Conservation (phyloP, 2,888 invertebrate genomes). For the Lypha dubia region DNA sequence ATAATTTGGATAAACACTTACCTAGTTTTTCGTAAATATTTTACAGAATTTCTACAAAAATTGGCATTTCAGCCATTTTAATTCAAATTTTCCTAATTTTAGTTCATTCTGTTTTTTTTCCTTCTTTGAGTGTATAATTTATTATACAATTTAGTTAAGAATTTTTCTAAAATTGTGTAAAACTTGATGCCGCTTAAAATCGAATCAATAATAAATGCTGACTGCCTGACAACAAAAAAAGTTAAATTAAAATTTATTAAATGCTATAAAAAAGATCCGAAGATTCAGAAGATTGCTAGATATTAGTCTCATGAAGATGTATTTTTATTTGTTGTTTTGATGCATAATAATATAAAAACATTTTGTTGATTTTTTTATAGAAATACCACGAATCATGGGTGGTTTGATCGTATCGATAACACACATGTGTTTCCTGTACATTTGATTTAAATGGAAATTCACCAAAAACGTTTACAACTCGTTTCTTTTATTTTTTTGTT, state of each 20-base stretch:
- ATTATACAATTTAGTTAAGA: too few relatives aligned
- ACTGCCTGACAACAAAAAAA: slow-evolving; percentile 40
- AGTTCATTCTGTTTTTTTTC: too few relatives aligned
- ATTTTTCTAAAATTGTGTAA: too few relatives aligned
- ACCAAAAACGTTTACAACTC: slow-evolving; percentile 66
- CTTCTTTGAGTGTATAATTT: too few relatives aligned
- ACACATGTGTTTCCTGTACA: slow-evolving; percentile 69
- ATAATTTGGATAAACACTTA: too few relatives aligned
- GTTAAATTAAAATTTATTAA: slow-evolving; percentile 45
- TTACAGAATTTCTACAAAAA: too few relatives aligned
- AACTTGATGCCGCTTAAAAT: slow-evolving; percentile 14
- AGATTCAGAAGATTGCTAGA: neutral
- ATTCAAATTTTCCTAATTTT: too few relatives aligned
- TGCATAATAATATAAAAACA: slow-evolving; percentile 52
- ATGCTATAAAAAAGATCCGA: slow-evolving; percentile 33
- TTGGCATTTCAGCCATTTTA: too few relatives aligned
- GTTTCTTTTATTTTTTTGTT: slow-evolving; percentile 7
- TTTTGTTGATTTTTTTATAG: slow-evolving; percentile 48
- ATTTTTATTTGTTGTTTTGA: slow-evolving; percentile 19
- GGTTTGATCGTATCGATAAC: slow-evolving; percentile 65
- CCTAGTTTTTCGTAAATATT: too few relatives aligned
- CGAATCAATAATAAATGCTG: neutral
- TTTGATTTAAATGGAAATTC: slow-evolving; percentile 68
- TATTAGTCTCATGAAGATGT: slow-evolving; percentile 23
- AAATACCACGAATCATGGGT: slow-evolving; percentile 69